Evolutionary conservation across 2,113 vertebrate species (phyloP), one percentile per base, ranked within the genome.

Genomic region (Psophia crepitans): DNA sequence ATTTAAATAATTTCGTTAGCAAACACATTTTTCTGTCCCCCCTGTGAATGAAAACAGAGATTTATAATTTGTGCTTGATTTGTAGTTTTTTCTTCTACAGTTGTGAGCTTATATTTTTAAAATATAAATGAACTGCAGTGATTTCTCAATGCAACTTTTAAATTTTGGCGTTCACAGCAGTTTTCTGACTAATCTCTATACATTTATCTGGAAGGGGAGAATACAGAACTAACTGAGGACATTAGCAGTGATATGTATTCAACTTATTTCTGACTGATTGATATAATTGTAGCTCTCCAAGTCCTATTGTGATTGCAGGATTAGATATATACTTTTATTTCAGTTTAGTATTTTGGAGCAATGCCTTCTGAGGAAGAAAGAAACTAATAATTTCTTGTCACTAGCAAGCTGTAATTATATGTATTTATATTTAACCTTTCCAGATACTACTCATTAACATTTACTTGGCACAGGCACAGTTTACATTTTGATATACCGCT

Each of bases 341-440:
- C 66, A 89, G 68, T 94, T 95, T 87, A 58, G 63, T 92, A 92
- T 95, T 98, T 97, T 95, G 90, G 79, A 96, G 35, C 39, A 49
- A 84, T 81, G 76, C 89, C 87, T 94, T 90, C 26, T 51, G 64
- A 76, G 51, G 87, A 95, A 96, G 70, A 94, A 97, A 97, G 92
- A 93, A 97, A 97, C 84, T 94, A 96, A 96, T 95, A 95, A 96
- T 96, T 98, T 96, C 94, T 95, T 92, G 73, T 96, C 90, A 94
- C 81, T 86, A 96, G 93, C 97, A 96, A 97, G 95, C 93, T 97
- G 60, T 96, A 97, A 98, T 97, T 97, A 96, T 35, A 33, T 85
- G 73, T 96, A 97, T 98, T 98, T 98, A 95, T 95, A 97, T 97
- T 97, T 98, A 98, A 98, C 94, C 94, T 98, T 98, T 97, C 75